Base-by-base conservation (phyloP, 2,888 invertebrate species). In the Maniola hyperantus region DNA sequence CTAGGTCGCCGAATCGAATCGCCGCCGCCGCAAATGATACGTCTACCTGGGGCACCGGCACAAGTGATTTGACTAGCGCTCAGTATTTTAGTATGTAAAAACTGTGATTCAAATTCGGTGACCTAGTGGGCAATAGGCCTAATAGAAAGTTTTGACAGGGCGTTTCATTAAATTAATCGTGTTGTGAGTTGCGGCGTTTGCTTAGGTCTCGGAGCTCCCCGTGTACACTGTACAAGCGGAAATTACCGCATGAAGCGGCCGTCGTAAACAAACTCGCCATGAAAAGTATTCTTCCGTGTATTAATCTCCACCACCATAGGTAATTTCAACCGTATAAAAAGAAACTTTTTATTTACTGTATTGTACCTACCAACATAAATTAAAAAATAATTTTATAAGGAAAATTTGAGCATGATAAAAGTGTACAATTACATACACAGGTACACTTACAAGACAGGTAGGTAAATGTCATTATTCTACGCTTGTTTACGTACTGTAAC, bases 171-270 rank as follows among this genome's bases (percentile, higher is more conserved):
- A 87, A 88, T 89, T 87, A 88, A 84, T 83, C 82, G 81, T 79
- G 80, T 78, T 76, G 80, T 76, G 81, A 80, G 82, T 79, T 51
- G 46, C 83, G 89, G 51, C 51, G 66, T 89, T 88, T 89, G 83
- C 86, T 88, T 82, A 87, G 87, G 84, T 85, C 85, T 81, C 66
- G 64, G 54, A 72, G 50, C 61, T 68, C 34, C 33, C 85, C 83
- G 87, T 87, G 87, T 87, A 87, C 85, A 87, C 87, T 87, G 87
- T 87, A 87, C 85, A 87, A 84, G 83, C 90, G 90, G 91, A 90
- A 90, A 91, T 90, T 90, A 87, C 86, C 79, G 76, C 77, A 83
- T 82, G 82, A 83, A 87, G 87, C 83, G 85, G 84, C 84, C 78
- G 84, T 83, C 86, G 86, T 84, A 88, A 84, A 88, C 83, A 87